These are phyloP conservation scores for Operophtera brumata DNA, from an alignment of 2,888 invertebrate species.

Conservation along the genomic window DNA sequence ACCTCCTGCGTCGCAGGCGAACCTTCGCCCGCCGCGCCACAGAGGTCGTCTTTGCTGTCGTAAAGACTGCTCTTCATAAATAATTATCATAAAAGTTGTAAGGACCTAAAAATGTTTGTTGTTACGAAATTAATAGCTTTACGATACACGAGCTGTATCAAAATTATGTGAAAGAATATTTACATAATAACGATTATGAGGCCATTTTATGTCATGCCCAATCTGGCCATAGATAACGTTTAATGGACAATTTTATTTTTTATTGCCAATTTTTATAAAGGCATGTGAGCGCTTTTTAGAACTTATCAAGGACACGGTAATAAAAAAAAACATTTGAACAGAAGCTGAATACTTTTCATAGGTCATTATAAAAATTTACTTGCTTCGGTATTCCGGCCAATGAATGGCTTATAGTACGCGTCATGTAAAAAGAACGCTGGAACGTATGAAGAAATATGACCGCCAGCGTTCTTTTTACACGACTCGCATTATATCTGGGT, in stretches of 20 bases:
- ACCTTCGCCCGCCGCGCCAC: too few species aligned
- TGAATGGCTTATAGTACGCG: too few species aligned
- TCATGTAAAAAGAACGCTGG: too few species aligned
- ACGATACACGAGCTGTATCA: constrained; percentile 3
- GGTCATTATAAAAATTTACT: too few species aligned
- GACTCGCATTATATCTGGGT: too few species aligned
- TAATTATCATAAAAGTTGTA: background rate
- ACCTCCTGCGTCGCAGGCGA: too few species aligned
- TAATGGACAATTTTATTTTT: constrained; percentile 49
- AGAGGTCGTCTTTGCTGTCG: too few species aligned
- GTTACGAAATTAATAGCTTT: background rate
- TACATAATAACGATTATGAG: constrained; percentile 28
- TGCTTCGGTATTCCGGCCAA: too few species aligned
- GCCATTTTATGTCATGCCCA: constrained; percentile 31
- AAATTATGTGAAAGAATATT: constrained; percentile 16
- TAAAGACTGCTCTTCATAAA: too few species aligned
- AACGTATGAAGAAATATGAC: too few species aligned
- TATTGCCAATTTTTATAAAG: constrained; percentile 36
- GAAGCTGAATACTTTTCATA: too few species aligned
- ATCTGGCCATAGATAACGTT: constrained; percentile 41
- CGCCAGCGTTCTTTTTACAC: too few species aligned
- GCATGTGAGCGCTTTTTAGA: constrained; percentile 18
- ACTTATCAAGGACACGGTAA: background rate
- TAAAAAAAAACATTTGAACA: background rate
- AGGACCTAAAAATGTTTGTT: background rate